Evolutionary conservation across 1,140 invertebrate genomes (phyloP), one percentile per base, ranked within the genome.

Genomic region (Procambarus clarkii): DNA sequence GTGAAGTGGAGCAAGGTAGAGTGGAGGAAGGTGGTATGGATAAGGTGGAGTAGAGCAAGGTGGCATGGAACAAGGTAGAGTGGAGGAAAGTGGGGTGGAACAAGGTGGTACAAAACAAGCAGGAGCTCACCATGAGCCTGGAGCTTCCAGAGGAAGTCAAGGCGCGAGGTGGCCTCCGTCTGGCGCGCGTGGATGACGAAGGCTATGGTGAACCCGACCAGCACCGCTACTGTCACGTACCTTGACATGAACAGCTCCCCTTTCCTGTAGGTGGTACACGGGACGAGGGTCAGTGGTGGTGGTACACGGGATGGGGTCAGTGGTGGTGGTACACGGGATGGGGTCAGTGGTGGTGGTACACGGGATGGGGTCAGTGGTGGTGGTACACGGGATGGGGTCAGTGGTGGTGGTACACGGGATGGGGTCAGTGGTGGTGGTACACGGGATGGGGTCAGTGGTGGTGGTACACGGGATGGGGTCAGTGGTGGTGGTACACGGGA

Each of bases 61-160:
- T 54, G 50, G 50, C 2, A 3, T 54, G 50, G 50, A 54, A 13
- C 50, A 5, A 54, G 50, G 50, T 77, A 46, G 13, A 21, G 11
- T 44, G 13, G 48, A 45, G 77, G 44, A 50, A 21, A 5, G 77
- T 18, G 44, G 34, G 2, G 76, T 5, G 13, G 60, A 64, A 21
- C 8, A 13, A 13, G 11, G 60, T 11, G 4, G 60, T 64, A 64
- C 4, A n/a, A 45, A 44, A n/a, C 11, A 24, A 78, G 13, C 5
- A 78, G n/a, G 9, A 3, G 34, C 91, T 94, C 94, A 97, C 97
- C 96, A 88, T 96, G 97, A 21, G 97, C 97, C 95, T 98, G 98
- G 48, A 98, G 95, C 95, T 98, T 98, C 98, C 98, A 99, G 58
- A 99, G 96, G 94, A 98, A 98, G 94, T 98, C 98, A 76, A 99